Percentiles rank a stretch among this genome's conserved stretches.
phyloP scores from a whole-genome alignment of 2,797 vertebrate genomes.

The Pristis pectinata region DNA sequence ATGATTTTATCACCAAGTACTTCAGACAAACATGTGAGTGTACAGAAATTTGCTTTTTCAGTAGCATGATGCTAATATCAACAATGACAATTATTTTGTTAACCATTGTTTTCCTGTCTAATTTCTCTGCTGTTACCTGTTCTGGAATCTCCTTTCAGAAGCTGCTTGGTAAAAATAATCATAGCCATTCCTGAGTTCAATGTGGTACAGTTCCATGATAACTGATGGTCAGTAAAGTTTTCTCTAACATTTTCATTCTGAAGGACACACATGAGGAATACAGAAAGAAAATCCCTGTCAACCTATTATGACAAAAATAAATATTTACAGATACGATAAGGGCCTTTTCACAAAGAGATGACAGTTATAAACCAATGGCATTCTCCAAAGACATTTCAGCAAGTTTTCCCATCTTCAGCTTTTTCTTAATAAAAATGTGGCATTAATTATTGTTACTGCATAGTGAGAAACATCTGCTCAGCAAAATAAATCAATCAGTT shows the following conservation, averaged over 20 bases:
- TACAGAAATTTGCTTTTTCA: not conserved
- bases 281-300: not conserved
- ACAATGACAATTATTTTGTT: not conserved
- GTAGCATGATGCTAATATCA: not conserved
- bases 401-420: not conserved
- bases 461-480: not conserved
- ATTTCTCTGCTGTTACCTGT: not conserved
- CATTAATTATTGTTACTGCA: not conserved
- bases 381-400: not conserved
- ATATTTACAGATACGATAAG: not conserved
- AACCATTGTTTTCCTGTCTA: not conserved
- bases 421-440: not conserved
- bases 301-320: not conserved
- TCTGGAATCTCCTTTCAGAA: not conserved
- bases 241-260: not conserved
- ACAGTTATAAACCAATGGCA: not conserved
- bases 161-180: not conserved
- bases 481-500: not conserved
- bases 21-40: too few relatives aligned
- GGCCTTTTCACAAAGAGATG: not conserved
- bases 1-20: too few relatives aligned
- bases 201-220: not conserved
- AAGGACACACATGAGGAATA: not conserved
- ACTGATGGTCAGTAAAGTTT: not conserved
- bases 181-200: not conserved